A percentile compares a stretch with the other conserved stretches of the same genome.
Conservation (phyloP, 1,140 invertebrate species). For the Drosophila nannoptera region DNA sequence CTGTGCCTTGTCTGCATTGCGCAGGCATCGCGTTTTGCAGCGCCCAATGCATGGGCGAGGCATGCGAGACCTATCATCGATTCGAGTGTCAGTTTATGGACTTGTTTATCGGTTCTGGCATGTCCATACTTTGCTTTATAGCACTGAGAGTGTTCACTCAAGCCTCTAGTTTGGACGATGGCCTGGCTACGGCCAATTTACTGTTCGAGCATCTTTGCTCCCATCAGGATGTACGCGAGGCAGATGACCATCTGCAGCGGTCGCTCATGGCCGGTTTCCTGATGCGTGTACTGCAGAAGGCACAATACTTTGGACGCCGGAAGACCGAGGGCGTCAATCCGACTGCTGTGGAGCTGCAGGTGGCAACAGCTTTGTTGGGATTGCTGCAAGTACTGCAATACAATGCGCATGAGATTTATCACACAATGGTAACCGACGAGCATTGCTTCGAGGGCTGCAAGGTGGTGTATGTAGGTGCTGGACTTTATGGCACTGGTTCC, state of each 20-base stretch:
- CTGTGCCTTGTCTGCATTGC: slow-evolving; percentile 88
- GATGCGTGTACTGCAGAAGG: slow-evolving; percentile 84
- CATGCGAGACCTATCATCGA: slow-evolving; percentile 86
- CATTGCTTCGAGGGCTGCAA: slow-evolving; percentile 82
- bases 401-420: slow-evolving; percentile 94
- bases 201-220: slow-evolving; percentile 83
- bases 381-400: slow-evolving; percentile 91
- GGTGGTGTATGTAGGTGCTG: slow-evolving; percentile 86
- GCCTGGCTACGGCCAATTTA: slow-evolving; percentile 79
- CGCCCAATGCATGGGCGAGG: slow-evolving; percentile 83
- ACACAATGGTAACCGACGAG: slow-evolving; percentile 81
- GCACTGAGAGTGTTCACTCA: slow-evolving; percentile 88
- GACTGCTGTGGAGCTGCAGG: slow-evolving; percentile 81
- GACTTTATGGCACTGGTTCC: slow-evolving; percentile 88
- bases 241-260: slow-evolving; percentile 87
- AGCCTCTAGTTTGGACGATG: slow-evolving; percentile 62
- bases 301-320: slow-evolving; percentile 81
- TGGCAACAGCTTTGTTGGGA: slow-evolving; percentile 84
- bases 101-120: slow-evolving; percentile 87
- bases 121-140: slow-evolving; percentile 88
- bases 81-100: slow-evolving; percentile 90
- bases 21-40: slow-evolving; percentile 88
- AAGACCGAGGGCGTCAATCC: slow-evolving; percentile 78
- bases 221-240: slow-evolving; percentile 83
- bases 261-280: slow-evolving; percentile 89